Evolutionary conservation across 1,140 invertebrate genomes (phyloP), one percentile per base, ranked within the genome.

Genomic region (Scaptomyza graminum): DNA sequence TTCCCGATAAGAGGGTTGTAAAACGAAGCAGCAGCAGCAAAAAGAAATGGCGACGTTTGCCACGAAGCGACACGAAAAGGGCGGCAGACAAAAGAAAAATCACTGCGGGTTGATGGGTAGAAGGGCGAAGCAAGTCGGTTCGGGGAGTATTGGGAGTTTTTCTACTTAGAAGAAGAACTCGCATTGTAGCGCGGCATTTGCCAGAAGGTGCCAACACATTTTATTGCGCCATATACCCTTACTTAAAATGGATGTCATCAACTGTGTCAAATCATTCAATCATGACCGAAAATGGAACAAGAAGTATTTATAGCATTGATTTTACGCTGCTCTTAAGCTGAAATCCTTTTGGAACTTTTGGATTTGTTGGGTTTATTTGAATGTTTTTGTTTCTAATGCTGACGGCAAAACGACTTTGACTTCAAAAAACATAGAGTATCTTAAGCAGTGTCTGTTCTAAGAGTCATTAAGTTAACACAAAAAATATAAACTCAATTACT

Each of bases 161-260:
- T 31, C 76, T 84, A 85, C 81, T 85, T 85, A 85, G 76, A 84
- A 76, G 76, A 81, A 46, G 76, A 72, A 72, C 80, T 84, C 80
- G 77, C 77, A 85, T 84, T 84, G 80, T 84, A 74, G 74, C 82
- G 78, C 74, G 77, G 74, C 81, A 85, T 87, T 84, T 77, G 81
- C 82, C 81, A 85, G 82, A 85, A 85, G 81, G 81, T 85, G 81
- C 81, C 81, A 85, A 85, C 82, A 85, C 81, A 85, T 85, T 85
- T 85, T 85, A 85, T 85, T 85, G 81, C 64, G 37, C 67, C 51
- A 74, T 78, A 82, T 87, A 82, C 82, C 37, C 82, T 87, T 39
- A 43, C 47, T 12, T 15, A 39, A 25, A 28, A 43, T 13, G 60
- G 60, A 65, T 52, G 25, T 22, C 37, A 41, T 8, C 31, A 60